These are phyloP conservation scores for Pogonophryne albipinna DNA, from an alignment of 2,797 vertebrate genomes.

Conservation along the genomic window DNA sequence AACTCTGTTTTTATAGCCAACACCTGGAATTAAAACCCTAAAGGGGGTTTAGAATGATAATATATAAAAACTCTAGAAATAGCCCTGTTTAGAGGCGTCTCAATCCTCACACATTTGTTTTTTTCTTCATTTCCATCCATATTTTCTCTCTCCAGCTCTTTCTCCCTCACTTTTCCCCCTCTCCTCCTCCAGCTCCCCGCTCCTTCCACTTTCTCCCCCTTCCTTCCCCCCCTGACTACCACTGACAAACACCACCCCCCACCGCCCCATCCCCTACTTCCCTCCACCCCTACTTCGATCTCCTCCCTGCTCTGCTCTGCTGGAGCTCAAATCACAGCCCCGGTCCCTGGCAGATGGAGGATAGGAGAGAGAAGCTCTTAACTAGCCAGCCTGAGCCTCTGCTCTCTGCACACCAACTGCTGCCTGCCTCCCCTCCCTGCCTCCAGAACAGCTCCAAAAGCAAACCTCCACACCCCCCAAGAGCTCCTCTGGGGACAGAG, in stretches of 20 bases:
- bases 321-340: slow-evolving; percentile 87
- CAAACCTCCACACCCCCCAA: slow-evolving; percentile 56
- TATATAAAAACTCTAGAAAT: slow-evolving; percentile 18
- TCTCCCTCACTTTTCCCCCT: slow-evolving; percentile 30
- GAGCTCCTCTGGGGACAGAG: slow-evolving; percentile 69
- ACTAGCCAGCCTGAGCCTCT: slow-evolving; percentile 83
- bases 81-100: slow-evolving; percentile 18
- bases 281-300: slow-evolving; percentile 76
- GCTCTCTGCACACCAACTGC: slow-evolving; percentile 86
- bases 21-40: slow-evolving; percentile 16
- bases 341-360: slow-evolving; percentile 86
- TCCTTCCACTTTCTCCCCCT: slow-evolving; percentile 61
- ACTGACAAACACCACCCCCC: slow-evolving; percentile 22
- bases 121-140: slow-evolving; percentile 44
- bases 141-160: slow-evolving; percentile 31
- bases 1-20: background rate
- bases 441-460: slow-evolving; percentile 70
- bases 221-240: slow-evolving; percentile 40
- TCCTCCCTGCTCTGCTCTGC: slow-evolving; percentile 86
- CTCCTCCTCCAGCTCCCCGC: slow-evolving; percentile 42
- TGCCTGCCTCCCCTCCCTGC: slow-evolving; percentile 80
- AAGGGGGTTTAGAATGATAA: slow-evolving; percentile 28
- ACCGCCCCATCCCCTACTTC: slow-evolving; percentile 13
- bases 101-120: slow-evolving; percentile 21
- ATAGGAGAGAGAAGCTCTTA: slow-evolving; percentile 86